Conservation (phyloP, 2,113 vertebrate genomes). For the Ailurus styani region DNA sequence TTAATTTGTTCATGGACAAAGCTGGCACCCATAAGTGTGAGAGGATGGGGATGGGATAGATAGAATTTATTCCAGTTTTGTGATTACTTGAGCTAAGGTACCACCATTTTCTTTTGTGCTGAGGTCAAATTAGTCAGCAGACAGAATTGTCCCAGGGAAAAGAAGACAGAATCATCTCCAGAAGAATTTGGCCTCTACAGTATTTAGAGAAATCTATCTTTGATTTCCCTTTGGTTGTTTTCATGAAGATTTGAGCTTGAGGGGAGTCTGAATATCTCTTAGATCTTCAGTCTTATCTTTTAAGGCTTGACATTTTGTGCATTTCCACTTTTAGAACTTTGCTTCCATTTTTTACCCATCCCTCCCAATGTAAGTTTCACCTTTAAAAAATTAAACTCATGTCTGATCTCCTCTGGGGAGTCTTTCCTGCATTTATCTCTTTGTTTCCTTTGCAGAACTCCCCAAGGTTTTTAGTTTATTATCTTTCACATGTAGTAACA, state of each 20-base stretch:
- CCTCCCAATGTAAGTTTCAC: neutral
- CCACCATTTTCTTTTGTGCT: neutral
- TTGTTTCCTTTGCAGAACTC: neutral
- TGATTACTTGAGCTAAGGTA: neutral
- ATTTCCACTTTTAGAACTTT: neutral
- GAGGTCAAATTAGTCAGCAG: neutral
- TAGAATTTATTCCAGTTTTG: neutral
- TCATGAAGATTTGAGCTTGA: neutral
- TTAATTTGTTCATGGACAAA: neutral
- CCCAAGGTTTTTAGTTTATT: neutral
- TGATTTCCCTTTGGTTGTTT: constrained; percentile 16
- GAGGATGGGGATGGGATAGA: neutral
- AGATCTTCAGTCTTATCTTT: neutral
- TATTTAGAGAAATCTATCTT: neutral
- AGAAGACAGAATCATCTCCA: neutral
- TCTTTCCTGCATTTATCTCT: neutral
- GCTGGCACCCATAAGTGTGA: neutral
- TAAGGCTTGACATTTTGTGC: neutral
- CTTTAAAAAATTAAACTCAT: neutral
- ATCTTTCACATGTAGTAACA: neutral
- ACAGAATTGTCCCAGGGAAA: neutral
- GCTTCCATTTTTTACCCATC: neutral
- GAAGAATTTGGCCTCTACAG: neutral
- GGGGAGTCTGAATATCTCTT: neutral
- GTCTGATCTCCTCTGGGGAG: neutral